Base-by-base conservation (phyloP, 1,140 invertebrate species). In the Euglossa dilemma region DNA sequence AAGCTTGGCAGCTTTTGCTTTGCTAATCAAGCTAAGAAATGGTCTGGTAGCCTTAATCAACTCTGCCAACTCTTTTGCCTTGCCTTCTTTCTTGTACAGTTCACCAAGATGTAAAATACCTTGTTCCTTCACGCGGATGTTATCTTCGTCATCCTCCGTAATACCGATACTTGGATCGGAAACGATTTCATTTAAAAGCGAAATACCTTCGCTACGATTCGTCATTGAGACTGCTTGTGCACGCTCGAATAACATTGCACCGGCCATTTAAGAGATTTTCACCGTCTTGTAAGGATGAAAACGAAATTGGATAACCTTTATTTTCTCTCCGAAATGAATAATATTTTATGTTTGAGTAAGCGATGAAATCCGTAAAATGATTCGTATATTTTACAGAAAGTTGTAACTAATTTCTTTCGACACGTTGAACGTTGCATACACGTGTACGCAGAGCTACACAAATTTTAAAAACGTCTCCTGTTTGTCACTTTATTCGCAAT, bases 1-100 rank as follows among this genome's bases (percentile, higher is more conserved):
- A 80, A 99, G 95, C 95, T 99, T 99, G 1, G 99, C 99, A 80
- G 99, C 99, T 95, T 99, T 99, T 43, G 99, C 99, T 95, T 99
- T 99, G 91, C 98, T 99, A 87, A 99, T 98, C 69, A 97, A 95
- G 86, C 97, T 97, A 16, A 99, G 95, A 93, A 99, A 99, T 9
- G 99, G 98, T 90, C 99, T 96, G 23, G 98, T 98, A 75, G 97
- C 96, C 95, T 98, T 98, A 87, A 99, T 99, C 63, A 99, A 95
- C 82, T 98, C 97, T 5, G 98, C 98, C 85, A 99, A 95, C 94
- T 99, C 98, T 94, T 98, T 97, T 80, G 98, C 98, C 93, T 99
- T 98, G 90, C 97, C 97, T 93, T 98, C 97, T 91, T 98, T 98
- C 93, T 98, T 98, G 91, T 98, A 98, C 74, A 97, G 96, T 91